Conservation (phyloP, 2,888 invertebrate species). For the Drosophila antonietae region DNA sequence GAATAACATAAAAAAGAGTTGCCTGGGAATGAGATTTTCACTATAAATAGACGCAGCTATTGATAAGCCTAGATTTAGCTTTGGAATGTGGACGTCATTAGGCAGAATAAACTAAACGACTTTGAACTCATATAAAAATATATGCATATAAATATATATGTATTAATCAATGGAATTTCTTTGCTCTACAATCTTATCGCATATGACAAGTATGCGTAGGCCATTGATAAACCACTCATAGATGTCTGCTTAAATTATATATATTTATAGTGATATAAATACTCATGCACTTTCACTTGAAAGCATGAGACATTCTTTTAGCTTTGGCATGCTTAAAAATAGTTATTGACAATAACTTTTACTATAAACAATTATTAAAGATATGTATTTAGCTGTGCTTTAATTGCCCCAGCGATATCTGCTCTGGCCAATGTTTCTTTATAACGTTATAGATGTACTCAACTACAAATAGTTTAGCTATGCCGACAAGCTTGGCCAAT, state of each 20-base stretch:
- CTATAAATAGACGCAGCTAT: slow-evolving; percentile 40
- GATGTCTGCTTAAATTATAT: neutral
- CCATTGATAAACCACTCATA: slow-evolving; percentile 7
- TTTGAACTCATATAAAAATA: neutral
- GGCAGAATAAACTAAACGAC: slow-evolving; percentile 11
- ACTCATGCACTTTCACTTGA: slow-evolving; percentile 3
- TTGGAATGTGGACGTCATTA: slow-evolving; percentile 30
- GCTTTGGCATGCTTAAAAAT: neutral
- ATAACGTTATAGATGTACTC: neutral
- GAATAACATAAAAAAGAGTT: slow-evolving; percentile 22
- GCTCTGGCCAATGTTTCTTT: neutral
- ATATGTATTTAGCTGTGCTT: neutral
- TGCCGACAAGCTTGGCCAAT: no score
- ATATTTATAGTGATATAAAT: neutral
- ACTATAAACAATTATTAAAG: neutral
- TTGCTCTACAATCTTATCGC: slow-evolving; percentile 31
- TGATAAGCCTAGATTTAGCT: slow-evolving; percentile 29
- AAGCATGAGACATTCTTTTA: slow-evolving; percentile 3
- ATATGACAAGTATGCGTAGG: neutral
- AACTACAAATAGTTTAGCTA: neutral
- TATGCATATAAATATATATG: neutral
- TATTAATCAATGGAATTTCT: slow-evolving; percentile 36
- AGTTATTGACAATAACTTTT: neutral
- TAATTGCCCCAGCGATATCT: no score
- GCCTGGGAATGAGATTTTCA: slow-evolving; percentile 6